Evolutionary conservation across 2,888 invertebrate species (phyloP), one percentile per base, ranked within the genome.

Genomic region (Therioaphis trifolii): DNA sequence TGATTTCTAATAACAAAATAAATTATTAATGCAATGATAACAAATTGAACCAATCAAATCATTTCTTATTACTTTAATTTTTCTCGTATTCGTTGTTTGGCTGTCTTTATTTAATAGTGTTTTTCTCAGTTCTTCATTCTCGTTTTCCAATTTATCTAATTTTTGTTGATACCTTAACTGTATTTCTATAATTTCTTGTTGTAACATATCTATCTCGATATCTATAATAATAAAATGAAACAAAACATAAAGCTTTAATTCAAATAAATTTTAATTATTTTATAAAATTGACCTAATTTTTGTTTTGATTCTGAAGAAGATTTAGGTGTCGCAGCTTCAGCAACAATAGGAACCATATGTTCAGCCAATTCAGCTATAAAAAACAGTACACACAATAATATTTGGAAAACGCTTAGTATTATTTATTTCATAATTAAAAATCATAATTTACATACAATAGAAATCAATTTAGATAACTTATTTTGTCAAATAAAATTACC

Each of bases 111-210:
- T 89, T 86, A 97, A 90, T 89, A 98, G 91, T 89, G 97, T 96
- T 88, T 96, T 96, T 1, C 97, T 89, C 82, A 99, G 89, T 88
- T 98, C 98, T 86, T 97, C 93, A 89, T 99, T 99, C 90, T 99
- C 99, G 87, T 95, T 96, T 89, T 99, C 99, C 80, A 99, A 90
- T 72, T 95, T 92, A 88, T 99, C 99, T 77, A 99, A 89, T 90
- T 99, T 98, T 84, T 94, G 93, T 89, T 99, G 99, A 89, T 99
- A 99, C 87, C 96, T 95, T n/a, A 97, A 93, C 90, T 99, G 95
- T 14, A 97, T 93, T 86, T 95, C 93, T 89, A 82, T 82, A 14
- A 72, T 21, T 63, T 72, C 72, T 72, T 82, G 72, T 72, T 82
- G 80, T 24, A 72, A 24, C 35, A 72, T 35, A 24, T 82, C n/a